phyloP scores from a whole-genome alignment of 2,113 vertebrate species.

The Sander vitreus region DNA sequence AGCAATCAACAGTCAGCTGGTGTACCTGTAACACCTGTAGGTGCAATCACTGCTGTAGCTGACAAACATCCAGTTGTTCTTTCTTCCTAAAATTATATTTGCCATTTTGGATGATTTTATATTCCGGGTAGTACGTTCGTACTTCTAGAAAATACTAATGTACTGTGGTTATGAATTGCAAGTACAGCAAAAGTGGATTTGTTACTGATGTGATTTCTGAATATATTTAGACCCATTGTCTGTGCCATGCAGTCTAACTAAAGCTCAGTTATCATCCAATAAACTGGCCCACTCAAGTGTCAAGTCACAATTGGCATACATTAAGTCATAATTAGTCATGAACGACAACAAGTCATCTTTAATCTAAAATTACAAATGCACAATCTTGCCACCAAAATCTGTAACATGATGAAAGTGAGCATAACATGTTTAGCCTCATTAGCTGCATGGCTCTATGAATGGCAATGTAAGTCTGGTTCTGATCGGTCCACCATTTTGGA shows the following conservation, averaged over 20 bases:
- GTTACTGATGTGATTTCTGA: conserved; percentile 8
- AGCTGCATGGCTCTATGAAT: neutral
- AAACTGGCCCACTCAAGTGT: conserved; percentile 36
- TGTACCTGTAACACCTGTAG: conserved; percentile 6
- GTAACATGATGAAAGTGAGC: neutral
- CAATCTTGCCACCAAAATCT: neutral
- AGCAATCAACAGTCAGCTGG: conserved; percentile 51
- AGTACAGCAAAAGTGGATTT: conserved; percentile 19
- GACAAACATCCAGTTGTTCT: neutral
- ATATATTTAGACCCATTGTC: conserved; percentile 25
- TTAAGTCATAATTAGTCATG: conserved; percentile 22
- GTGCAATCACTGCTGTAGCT: conserved; percentile 11
- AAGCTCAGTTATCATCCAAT: conserved; percentile 15
- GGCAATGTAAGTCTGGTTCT: neutral
- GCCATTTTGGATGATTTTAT: neutral
- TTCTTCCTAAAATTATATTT: neutral
- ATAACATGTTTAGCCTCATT: neutral
- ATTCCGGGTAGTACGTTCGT: neutral
- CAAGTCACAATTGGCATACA: conserved; percentile 22
- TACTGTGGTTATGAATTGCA: conserved; percentile 3
- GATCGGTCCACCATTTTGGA: neutral
- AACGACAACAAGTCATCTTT: conserved; percentile 10
- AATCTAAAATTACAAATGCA: neutral
- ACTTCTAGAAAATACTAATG: neutral
- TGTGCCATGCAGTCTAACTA: neutral